Base-by-base conservation (phyloP, 1,140 invertebrate genomes). In the Polyergus mexicanus region DNA sequence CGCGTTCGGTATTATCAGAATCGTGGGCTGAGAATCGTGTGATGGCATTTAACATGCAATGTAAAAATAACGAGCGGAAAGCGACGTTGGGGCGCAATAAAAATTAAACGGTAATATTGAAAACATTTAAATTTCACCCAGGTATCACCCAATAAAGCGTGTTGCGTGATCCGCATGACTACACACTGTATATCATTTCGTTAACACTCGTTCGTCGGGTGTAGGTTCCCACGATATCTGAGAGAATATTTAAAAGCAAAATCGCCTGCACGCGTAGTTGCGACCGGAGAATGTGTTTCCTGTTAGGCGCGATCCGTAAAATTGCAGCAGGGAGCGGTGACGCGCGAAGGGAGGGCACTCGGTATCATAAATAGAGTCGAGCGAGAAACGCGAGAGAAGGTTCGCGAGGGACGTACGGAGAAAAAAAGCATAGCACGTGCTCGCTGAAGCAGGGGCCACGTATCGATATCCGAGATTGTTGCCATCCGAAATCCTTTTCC, bases 211-310 rank as follows among this genome's bases (percentile, higher is more conserved):
- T 13, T 54, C 58, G 28, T 38, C 35, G 69, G 19, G 63, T 25
- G 32, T n/a, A 25, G 25, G 69, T 90, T 90, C 89, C 85, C 89
- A 90, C 89, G 89, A 51, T 51, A 51, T 51, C 28, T 89, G 85
- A 71, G 76, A 32, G 85, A 87, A 90, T 85, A 87, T 89, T 89
- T 90, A 89, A 86, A 68, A 75, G 66, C 51, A 72, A 78, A 89
- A 87, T 89, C 78, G 88, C 85, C 85, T 89, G 85, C 85, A 85
- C 88, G 89, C 88, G 85, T 74, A 80, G 75, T 60, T 85, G 88
- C 88, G 60, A 85, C 38, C 62, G 60, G 88, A 87, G 89, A 90
- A 90, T 90, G 89, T 85, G 51, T 90, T 90, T 90, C 89, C 89
- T 90, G 89, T 75, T 78, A 66, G 62, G 65, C 88, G 88, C 77